These are phyloP conservation scores for Geodia barretti DNA, from an alignment of 37 sponge, comb jelly and placozoan genomes.

Conservation along the genomic window DNA sequence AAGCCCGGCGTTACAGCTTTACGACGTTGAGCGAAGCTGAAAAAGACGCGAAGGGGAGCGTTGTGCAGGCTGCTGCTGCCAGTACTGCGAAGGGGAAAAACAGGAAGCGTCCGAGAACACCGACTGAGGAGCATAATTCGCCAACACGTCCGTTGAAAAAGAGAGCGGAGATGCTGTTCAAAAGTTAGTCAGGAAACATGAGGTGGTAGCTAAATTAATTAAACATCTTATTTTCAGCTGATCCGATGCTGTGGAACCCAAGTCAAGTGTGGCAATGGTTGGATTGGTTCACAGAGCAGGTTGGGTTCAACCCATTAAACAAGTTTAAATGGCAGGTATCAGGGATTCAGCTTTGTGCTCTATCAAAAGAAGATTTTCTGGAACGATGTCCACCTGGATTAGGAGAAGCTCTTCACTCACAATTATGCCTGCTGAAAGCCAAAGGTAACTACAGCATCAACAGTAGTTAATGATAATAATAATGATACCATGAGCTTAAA, in stretches of 20 bases:
- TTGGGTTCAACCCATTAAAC: slow-evolving; percentile 54
- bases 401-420: slow-evolving; percentile 75
- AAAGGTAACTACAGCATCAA: slow-evolving; percentile 19
- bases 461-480: background rate
- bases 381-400: slow-evolving; percentile 49
- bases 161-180: too few relatives aligned
- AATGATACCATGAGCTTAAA: background rate
- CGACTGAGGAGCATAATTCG: too few relatives aligned
- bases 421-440: slow-evolving; percentile 49
- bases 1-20: slow-evolving; percentile 27
- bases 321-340: slow-evolving; percentile 42
- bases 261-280: slow-evolving; percentile 76
- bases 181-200: too few relatives aligned
- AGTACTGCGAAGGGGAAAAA: background rate
- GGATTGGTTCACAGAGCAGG: slow-evolving; percentile 62
- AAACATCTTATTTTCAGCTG: too few relatives aligned
- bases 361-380: slow-evolving; percentile 65
- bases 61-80: background rate
- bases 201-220: too few relatives aligned
- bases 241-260: slow-evolving; percentile 69
- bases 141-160: too few relatives aligned
- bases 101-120: slow-evolving; percentile 9
- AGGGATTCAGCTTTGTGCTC: slow-evolving; percentile 61
- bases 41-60: background rate
- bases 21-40: slow-evolving; percentile 32